Percentiles rank a stretch among this genome's conserved stretches.
Evolutionary conservation across 2,113 vertebrate species (phyloP).

Genomic region (Nannobrachium achirus): DNA sequence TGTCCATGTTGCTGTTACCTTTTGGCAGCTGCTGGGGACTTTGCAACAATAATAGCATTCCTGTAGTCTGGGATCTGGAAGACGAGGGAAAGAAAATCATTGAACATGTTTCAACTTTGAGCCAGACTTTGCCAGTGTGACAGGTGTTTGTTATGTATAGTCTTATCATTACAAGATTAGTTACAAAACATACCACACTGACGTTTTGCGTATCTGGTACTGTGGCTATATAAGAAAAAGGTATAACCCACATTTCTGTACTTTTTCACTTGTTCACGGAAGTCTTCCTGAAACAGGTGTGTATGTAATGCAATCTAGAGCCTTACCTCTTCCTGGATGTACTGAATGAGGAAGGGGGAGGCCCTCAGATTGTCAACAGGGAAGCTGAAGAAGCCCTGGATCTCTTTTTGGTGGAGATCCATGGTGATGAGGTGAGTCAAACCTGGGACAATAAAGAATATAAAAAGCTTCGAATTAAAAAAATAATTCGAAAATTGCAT

Average conservation of each 20-base stretch:
- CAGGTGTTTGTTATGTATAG: no score
- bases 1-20: conserved; percentile 80
- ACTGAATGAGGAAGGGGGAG: conserved; percentile 94
- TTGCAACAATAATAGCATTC: conserved; percentile 97
- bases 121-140: neutral
- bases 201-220: no score
- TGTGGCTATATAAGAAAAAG: neutral
- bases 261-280: no score
- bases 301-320: neutral
- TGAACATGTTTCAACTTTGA: neutral
- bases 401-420: conserved; percentile 99
- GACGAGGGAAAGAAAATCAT: conserved; percentile 16
- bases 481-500: no score
- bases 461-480: neutral
- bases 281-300: no score
- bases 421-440: conserved; percentile 97
- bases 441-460: conserved; percentile 73
- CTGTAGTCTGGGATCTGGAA: conserved; percentile 95
- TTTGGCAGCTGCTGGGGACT: conserved; percentile 95
- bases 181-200: neutral
- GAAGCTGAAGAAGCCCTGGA: conserved; percentile 95
- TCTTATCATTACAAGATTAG: no score
- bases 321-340: conserved; percentile 95
- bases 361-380: conserved; percentile 94
- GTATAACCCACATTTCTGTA: neutral